Evolutionary conservation across 1,140 invertebrate species (phyloP), one percentile per base, ranked within the genome.

Genomic region (Schmidtea mediterranea): DNA sequence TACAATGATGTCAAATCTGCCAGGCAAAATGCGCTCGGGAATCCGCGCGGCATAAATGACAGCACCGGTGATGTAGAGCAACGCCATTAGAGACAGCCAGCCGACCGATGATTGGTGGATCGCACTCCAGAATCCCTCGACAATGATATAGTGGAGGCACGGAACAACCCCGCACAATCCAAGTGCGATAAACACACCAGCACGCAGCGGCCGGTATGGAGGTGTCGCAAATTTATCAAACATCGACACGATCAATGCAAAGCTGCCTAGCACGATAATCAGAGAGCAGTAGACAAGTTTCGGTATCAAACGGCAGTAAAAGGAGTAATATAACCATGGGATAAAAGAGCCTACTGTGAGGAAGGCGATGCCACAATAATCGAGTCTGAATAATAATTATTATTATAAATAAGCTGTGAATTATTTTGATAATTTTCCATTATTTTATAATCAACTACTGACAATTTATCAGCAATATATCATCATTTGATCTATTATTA

Each of bases 221-320:
- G 84, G 82, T 62, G 87, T 80, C 51, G 79, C 80, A 62, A 94
- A 94, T 63, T 78, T 78, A 61, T 90, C 84, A 79, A 82, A 87
- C 22, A 92, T 66, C 9, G 83, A 90, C 1, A 94, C 82, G 59
- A 90, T 75, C 55, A 92, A 84, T 45, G 81, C 80, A 23, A 78
- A 73, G 52, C 83, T 71, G 51, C 86, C 84, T 53, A 94, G 73
- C 41, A 82, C 75, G 56, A 80, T 73, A 48, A 89, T 50, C 18
- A 49, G 46, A n/a, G 36, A 6, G 32, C 43, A 24, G 51, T 55
- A 55, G 18, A 46, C 10, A 13, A 46, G 12, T 18, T 46, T 46
- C 6, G 45, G 5, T 21, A 10, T 22, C 5, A 46, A 19, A 6
- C 5, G 18, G 15, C 53, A 49, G 32, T 55, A 55, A 46, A 55